Percentiles rank a stretch among this genome's conserved stretches.
Conservation (phyloP, 2,113 vertebrate species). For the Lanius ludovicianus region DNA sequence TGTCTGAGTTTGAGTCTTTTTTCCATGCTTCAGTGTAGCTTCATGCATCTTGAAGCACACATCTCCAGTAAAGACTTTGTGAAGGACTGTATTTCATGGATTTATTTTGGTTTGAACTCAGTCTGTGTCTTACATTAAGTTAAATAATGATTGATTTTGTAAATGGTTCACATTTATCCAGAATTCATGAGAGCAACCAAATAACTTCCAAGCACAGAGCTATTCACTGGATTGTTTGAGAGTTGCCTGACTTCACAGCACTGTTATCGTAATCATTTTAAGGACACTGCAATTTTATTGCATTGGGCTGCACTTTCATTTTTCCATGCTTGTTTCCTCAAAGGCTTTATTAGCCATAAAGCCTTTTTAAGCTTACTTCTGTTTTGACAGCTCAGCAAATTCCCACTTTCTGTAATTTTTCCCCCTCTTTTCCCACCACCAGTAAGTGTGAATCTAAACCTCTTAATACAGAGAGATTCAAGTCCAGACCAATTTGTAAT, state of each 20-base stretch:
- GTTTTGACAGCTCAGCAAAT: conserved; percentile 51
- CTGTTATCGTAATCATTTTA: background rate
- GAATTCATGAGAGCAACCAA: background rate
- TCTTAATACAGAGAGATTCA: conserved; percentile 56
- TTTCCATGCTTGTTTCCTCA: conserved; percentile 15
- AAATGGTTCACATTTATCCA: background rate
- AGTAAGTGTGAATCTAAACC: conserved; percentile 61
- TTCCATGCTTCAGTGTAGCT: background rate
- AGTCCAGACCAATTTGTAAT: conserved; percentile 61
- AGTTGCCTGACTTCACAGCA: background rate
- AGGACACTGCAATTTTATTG: conserved; percentile 12
- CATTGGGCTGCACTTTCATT: background rate
- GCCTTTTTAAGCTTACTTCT: conserved; percentile 36
- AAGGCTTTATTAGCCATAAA: conserved; percentile 45
- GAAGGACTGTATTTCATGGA: background rate
- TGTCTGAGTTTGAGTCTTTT: background rate
- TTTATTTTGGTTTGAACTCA: background rate
- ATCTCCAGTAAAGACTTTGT: background rate
- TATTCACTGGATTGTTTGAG: background rate
- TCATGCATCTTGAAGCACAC: background rate
- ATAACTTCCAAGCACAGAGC: background rate
- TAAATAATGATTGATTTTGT: background rate
- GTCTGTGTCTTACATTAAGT: background rate
- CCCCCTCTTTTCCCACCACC: background rate
- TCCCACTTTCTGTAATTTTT: background rate